Evolutionary conservation across 2,888 invertebrate genomes (phyloP).

Genomic region (Lampropteryx suffumata): DNA sequence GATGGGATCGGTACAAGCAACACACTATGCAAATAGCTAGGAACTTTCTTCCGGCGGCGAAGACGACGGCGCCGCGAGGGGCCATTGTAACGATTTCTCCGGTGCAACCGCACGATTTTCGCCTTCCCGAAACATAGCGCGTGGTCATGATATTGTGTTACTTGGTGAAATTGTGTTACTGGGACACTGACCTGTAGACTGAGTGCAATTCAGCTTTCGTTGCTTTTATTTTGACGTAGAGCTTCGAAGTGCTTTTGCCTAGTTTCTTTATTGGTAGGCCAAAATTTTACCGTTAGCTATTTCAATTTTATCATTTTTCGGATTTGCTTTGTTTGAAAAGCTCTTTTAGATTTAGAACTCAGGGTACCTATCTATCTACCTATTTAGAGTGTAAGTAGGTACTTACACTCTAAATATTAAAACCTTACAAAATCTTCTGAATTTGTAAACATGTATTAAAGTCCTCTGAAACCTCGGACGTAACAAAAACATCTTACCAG

Average conservation of each 20-base stretch:
- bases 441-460: too few species aligned
- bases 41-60: constrained; percentile 75
- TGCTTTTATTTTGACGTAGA: constrained; percentile 17
- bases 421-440: too few species aligned
- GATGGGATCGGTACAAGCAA: constrained; percentile 54
- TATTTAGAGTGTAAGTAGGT: too few species aligned
- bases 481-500: too few species aligned
- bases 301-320: constrained; percentile 5
- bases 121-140: constrained; percentile 49
- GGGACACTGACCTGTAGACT: constrained; percentile 25
- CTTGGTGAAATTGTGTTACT: constrained; percentile 33
- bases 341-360: too few species aligned
- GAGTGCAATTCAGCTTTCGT: constrained; percentile 23
- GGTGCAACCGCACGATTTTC: constrained; percentile 52
- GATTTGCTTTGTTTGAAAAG: constrained; percentile 9
- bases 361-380: too few species aligned
- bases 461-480: too few species aligned
- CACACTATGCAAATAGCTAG: constrained; percentile 73
- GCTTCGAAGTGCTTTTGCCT: constrained; percentile 16
- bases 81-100: constrained; percentile 76
- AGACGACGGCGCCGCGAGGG: constrained; percentile 46
- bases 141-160: constrained; percentile 34
- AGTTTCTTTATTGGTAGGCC: constrained; percentile 17
- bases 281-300: constrained; percentile 20
- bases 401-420: too few species aligned